Conservation (phyloP, 2,888 invertebrate genomes). For the Drosophila acutilabella region DNA sequence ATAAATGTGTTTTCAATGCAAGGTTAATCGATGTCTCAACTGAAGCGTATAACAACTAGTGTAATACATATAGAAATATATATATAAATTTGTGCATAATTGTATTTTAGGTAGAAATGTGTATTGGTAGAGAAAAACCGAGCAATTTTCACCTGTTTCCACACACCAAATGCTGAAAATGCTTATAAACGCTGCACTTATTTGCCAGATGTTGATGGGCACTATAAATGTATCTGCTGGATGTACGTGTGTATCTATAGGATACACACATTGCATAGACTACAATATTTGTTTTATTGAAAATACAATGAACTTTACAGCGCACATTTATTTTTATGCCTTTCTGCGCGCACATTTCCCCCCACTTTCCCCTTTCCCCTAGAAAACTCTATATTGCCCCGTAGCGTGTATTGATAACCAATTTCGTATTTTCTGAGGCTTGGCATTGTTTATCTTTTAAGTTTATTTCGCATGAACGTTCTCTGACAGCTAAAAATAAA, state of each 20-base stretch:
- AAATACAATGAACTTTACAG: slow-evolving; percentile 48
- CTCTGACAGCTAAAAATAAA: slow-evolving; percentile 35
- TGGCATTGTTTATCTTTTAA: slow-evolving; percentile 60
- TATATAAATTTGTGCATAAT: not conserved
- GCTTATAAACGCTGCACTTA: slow-evolving; percentile 11
- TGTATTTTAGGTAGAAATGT: slow-evolving; percentile 1
- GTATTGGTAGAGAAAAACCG: slow-evolving; percentile 1
- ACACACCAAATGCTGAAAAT: slow-evolving; percentile 10
- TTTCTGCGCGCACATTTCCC: not conserved
- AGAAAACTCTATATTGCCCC: not conserved
- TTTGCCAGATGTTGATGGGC: slow-evolving; percentile 28
- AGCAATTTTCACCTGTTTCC: slow-evolving; percentile 18
- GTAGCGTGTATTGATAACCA: slow-evolving; percentile 34
- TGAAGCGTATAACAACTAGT: slow-evolving; percentile 26
- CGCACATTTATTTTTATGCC: slow-evolving; percentile 39
- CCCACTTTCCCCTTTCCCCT: not conserved
- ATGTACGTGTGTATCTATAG: slow-evolving; percentile 8
- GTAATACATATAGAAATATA: not conserved
- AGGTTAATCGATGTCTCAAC: slow-evolving; percentile 47
- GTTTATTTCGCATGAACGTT: slow-evolving; percentile 63
- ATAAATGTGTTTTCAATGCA: slow-evolving; percentile 54
- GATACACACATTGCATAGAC: slow-evolving; percentile 10
- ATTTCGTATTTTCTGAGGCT: slow-evolving; percentile 46
- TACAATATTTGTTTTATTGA: slow-evolving; percentile 24
- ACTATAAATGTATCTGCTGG: slow-evolving; percentile 11